Conservation (phyloP, 2,113 vertebrate species). For the Notechis scutatus region DNA sequence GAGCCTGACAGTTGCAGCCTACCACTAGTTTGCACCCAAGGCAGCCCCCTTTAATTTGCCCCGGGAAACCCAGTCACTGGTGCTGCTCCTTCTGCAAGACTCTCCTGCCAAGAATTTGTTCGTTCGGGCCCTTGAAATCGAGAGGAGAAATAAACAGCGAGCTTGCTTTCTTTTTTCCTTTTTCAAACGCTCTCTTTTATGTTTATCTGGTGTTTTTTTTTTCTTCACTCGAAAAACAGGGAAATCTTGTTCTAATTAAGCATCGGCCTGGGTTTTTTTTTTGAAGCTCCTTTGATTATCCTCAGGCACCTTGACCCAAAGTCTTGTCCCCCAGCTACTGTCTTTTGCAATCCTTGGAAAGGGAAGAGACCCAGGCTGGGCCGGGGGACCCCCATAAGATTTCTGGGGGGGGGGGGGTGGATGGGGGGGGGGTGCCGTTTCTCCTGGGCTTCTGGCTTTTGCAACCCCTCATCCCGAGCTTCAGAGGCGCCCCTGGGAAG, state of each 20-base stretch:
- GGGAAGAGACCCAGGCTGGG: too few relatives aligned
- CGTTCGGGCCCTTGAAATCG: background rate
- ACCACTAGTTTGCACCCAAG: background rate
- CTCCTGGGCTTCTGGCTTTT: too few relatives aligned
- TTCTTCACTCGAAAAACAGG: background rate
- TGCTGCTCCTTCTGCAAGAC: background rate
- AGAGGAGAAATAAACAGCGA: background rate
- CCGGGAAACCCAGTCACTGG: background rate
- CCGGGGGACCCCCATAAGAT: background rate
- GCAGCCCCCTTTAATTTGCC: background rate
- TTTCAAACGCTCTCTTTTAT: constrained; percentile 7
- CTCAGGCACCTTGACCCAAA: background rate
- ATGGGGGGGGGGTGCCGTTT: too few relatives aligned
- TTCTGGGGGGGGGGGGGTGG: too few relatives aligned
- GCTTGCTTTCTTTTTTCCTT: background rate
- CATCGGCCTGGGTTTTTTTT: background rate
- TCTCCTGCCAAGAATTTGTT: background rate
- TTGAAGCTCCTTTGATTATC: background rate
- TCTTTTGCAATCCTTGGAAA: background rate
- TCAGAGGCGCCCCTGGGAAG: too few relatives aligned
- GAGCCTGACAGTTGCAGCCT: too few relatives aligned
- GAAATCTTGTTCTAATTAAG: constrained; percentile 11
- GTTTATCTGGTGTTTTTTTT: constrained; percentile 8
- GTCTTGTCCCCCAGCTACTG: background rate
- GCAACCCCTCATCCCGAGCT: background rate